A percentile compares a stretch with the other conserved stretches of the same genome.
phyloP scores from a whole-genome alignment of 2,113 vertebrate species.

The Ceyx cyanopectus region DNA sequence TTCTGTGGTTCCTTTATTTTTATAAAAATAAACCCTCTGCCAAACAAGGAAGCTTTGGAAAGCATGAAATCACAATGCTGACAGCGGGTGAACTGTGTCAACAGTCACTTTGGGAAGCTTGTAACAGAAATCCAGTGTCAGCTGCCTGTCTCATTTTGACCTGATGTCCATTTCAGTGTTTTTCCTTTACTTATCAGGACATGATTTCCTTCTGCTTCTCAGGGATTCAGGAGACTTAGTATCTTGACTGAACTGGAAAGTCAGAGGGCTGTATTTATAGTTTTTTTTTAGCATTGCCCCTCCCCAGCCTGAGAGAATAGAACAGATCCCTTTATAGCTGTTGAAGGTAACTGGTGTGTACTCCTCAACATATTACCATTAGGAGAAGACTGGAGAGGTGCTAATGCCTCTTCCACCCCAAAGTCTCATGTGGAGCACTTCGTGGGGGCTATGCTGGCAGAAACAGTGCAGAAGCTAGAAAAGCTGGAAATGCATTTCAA shows the following conservation, averaged over 20 bases:
- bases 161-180: background rate
- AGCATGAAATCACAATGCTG: background rate
- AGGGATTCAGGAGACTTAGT: background rate
- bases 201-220: background rate
- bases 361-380: background rate
- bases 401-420: background rate
- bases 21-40: background rate
- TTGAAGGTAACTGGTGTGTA: background rate
- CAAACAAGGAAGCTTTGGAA: background rate
- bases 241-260: background rate
- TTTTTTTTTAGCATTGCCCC: background rate
- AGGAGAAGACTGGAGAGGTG: background rate
- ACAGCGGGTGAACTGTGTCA: background rate
- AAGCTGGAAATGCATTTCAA: slow-evolving; percentile 33
- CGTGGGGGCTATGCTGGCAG: background rate
- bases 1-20: background rate
- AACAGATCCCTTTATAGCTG: background rate
- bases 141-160: background rate
- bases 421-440: background rate
- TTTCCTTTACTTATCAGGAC: slow-evolving; percentile 7
- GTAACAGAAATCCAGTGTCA: background rate
- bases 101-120: background rate
- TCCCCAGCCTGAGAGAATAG: background rate
- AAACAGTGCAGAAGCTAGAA: slow-evolving; percentile 19
- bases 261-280: background rate